These are phyloP conservation scores for Scylla paramamosain DNA, from an alignment of 1,140 invertebrate genomes.

Conservation along the genomic window DNA sequence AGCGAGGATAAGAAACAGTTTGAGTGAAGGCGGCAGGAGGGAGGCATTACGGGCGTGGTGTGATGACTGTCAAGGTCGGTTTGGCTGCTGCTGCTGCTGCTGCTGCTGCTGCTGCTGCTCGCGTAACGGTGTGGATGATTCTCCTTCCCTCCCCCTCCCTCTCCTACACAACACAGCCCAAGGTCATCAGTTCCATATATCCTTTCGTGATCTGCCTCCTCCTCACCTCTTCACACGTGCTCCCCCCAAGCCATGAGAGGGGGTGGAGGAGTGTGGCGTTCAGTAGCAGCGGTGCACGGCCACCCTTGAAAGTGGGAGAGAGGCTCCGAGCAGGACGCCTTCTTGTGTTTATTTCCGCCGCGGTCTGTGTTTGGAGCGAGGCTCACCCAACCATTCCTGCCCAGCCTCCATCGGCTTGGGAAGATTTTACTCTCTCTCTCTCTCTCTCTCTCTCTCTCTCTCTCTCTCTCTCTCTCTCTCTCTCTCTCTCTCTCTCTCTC, in stretches of 20 bases:
- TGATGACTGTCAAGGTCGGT: background rate
- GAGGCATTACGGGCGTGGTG: background rate
- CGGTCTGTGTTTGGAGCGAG: background rate
- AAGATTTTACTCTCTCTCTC: background rate
- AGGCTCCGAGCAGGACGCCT: background rate
- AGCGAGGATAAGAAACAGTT: background rate
- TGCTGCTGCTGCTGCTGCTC: background rate
- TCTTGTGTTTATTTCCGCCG: constrained; percentile 10
- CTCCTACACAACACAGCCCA: background rate
- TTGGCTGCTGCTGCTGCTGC: background rate
- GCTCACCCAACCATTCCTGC: background rate
- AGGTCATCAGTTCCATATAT: background rate
- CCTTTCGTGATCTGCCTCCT: background rate
- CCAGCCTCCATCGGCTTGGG: background rate
- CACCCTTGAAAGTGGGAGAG: background rate
- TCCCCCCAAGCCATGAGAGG: too few relatives aligned
- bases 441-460: background rate
- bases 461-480: background rate
- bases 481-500: background rate
- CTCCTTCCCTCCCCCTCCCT: background rate
- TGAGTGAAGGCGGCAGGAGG: background rate
- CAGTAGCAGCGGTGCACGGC: too few relatives aligned
- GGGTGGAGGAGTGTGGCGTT: too few relatives aligned
- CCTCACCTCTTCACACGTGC: too few relatives aligned
- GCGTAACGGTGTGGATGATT: background rate